phyloP scores from a whole-genome alignment of 2,797 vertebrate genomes.

The Heliangelus exortis region DNA sequence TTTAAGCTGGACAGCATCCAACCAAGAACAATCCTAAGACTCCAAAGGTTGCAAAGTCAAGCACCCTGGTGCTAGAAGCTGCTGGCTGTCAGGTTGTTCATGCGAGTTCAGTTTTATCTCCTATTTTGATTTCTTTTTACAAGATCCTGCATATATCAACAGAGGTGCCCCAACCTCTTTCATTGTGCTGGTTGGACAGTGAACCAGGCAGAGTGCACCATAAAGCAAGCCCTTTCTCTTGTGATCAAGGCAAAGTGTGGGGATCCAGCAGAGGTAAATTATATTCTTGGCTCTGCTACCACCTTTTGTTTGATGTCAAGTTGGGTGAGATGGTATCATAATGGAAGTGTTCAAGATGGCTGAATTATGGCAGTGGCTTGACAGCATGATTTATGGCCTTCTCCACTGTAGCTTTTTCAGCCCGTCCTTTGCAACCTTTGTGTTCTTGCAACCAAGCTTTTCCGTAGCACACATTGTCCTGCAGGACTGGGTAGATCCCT shows the following conservation, averaged over 20 bases:
- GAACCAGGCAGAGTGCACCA: background rate
- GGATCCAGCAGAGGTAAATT: constrained; percentile 17
- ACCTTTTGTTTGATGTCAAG: constrained; percentile 53
- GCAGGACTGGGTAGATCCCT: background rate
- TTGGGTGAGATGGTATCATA: constrained; percentile 51
- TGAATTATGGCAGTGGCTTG: constrained; percentile 28
- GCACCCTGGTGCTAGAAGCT: background rate
- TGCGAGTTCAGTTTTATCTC: background rate
- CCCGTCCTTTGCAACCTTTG: background rate
- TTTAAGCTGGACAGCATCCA: constrained; percentile 10
- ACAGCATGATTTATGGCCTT: background rate
- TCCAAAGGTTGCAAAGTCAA: constrained; percentile 29
- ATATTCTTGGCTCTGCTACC: constrained; percentile 29
- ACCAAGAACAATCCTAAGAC: background rate
- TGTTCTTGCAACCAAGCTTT: background rate
- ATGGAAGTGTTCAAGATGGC: background rate
- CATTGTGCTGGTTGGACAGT: rapidly evolving
- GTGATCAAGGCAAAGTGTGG: background rate
- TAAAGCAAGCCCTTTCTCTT: constrained; percentile 11
- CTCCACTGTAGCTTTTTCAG: background rate
- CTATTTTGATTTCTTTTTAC: constrained; percentile 32
- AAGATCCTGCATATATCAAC: background rate
- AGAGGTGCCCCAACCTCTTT: background rate
- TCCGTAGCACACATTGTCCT: background rate
- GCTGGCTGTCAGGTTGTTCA: background rate